These are phyloP conservation scores for Brachyptera putata DNA, from an alignment of 2,888 invertebrate genomes.

Conservation along the genomic window DNA sequence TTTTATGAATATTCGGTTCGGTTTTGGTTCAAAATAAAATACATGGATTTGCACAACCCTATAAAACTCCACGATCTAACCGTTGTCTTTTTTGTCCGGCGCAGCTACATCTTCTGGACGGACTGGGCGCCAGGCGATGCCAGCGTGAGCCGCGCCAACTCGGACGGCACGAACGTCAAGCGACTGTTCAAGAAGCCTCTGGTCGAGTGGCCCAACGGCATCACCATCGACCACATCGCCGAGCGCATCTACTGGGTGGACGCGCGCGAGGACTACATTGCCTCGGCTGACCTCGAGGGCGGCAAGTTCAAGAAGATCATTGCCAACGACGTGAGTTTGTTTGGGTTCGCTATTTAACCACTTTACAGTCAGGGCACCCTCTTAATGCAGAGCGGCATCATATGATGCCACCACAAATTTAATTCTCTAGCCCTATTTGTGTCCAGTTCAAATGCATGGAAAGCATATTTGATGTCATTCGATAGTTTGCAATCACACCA, in stretches of 20 bases:
- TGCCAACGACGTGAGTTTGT: slow-evolving; percentile 50
- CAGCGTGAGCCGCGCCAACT: slow-evolving; percentile 70
- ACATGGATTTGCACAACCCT: no score
- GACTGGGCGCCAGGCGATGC: slow-evolving; percentile 80
- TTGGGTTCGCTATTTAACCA: background rate
- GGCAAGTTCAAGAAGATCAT: slow-evolving; percentile 61
- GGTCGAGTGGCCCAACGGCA: slow-evolving; percentile 84
- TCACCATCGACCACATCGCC: slow-evolving; percentile 76
- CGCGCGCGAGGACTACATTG: slow-evolving; percentile 76
- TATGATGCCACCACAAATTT: no score
- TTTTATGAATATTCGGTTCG: no score
- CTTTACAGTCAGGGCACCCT: background rate
- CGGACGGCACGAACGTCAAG: slow-evolving; percentile 69
- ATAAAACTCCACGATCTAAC: no score
- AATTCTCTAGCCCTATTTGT: no score
- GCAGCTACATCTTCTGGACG: slow-evolving; percentile 72
- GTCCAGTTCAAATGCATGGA: no score
- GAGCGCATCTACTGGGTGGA: slow-evolving; percentile 86
- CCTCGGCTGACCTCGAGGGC: slow-evolving; percentile 69
- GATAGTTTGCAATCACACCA: no score
- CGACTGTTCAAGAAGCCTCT: slow-evolving; percentile 59
- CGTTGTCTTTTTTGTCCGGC: no score
- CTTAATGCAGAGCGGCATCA: no score
- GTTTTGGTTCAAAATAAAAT: no score
- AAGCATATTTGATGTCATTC: no score